These are phyloP conservation scores for Hypselothyrea guttata DNA, from an alignment of 2,888 invertebrate genomes.

Conservation along the genomic window DNA sequence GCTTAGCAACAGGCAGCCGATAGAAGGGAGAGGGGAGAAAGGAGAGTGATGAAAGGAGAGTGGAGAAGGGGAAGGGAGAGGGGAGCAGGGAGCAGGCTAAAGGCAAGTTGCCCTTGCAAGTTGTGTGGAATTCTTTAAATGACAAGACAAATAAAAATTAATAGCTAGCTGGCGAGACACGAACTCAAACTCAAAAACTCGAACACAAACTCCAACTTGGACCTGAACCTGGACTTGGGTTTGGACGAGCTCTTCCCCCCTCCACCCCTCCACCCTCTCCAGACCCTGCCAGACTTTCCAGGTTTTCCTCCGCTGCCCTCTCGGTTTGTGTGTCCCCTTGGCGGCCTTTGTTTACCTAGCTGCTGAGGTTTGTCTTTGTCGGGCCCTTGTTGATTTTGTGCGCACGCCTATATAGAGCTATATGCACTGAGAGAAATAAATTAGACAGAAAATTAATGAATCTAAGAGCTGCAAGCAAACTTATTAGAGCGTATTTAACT, in stretches of 20 bases:
- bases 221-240: not conserved
- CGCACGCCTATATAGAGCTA: constrained; percentile 47
- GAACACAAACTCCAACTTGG: constrained; percentile 7
- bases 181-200: constrained; percentile 8
- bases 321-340: constrained; percentile 51
- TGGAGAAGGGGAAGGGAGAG: not conserved
- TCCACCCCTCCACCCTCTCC: constrained; percentile 7
- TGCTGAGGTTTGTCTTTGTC: constrained; percentile 55
- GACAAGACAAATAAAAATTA: constrained; percentile 74
- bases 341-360: constrained; percentile 70
- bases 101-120: constrained; percentile 3
- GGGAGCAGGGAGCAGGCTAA: not conserved
- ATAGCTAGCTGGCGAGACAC: constrained; percentile 53
- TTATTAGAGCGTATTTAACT: too few relatives aligned
- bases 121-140: constrained; percentile 64
- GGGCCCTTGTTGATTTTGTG: constrained; percentile 66
- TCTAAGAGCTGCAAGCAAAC: too few relatives aligned
- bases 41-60: not conserved
- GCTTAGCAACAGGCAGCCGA: constrained; percentile 57
- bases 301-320: constrained; percentile 1
- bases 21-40: not conserved
- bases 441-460: not conserved
- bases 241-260: too few relatives aligned
- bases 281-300: constrained; percentile 12
- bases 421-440: constrained; percentile 37